Conservation (phyloP, 2,888 invertebrate genomes). For the Diarsia rubi region DNA sequence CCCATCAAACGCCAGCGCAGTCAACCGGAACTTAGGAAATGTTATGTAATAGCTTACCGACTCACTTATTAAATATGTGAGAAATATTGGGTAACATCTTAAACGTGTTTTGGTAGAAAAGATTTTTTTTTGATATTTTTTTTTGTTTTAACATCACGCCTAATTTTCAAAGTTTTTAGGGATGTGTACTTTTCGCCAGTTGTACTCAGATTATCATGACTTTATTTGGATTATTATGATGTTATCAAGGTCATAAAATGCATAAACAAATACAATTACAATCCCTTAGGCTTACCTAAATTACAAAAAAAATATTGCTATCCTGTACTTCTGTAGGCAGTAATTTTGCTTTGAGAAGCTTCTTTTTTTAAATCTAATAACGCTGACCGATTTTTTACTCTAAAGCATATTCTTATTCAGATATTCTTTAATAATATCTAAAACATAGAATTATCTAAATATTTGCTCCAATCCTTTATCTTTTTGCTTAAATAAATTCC, state of each 20-base stretch:
- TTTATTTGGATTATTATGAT: neutral
- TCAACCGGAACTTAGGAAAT: slow-evolving; percentile 72
- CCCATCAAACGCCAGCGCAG: slow-evolving; percentile 81
- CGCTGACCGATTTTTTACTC: neutral
- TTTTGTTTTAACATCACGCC: neutral
- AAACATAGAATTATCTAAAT: neutral
- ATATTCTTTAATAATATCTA: neutral
- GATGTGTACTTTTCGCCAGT: no score
- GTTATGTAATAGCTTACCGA: slow-evolving; percentile 44
- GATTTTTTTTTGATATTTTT: neutral
- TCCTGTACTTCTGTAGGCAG: neutral
- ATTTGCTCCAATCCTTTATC: neutral
- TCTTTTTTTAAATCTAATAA: neutral
- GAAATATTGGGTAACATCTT: slow-evolving; percentile 21
- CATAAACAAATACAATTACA: neutral
- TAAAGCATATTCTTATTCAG: neutral
- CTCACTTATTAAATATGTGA: slow-evolving; percentile 37
- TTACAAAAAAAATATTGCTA: neutral
- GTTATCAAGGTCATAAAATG: neutral
- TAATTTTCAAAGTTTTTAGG: no score
- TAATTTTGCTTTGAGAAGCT: neutral
- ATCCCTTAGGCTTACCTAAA: neutral
- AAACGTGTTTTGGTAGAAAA: neutral
- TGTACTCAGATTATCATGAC: neutral
- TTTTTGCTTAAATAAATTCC: neutral